Conservation (phyloP, 2,888 invertebrate genomes). For the Ptychoptera albimana region DNA sequence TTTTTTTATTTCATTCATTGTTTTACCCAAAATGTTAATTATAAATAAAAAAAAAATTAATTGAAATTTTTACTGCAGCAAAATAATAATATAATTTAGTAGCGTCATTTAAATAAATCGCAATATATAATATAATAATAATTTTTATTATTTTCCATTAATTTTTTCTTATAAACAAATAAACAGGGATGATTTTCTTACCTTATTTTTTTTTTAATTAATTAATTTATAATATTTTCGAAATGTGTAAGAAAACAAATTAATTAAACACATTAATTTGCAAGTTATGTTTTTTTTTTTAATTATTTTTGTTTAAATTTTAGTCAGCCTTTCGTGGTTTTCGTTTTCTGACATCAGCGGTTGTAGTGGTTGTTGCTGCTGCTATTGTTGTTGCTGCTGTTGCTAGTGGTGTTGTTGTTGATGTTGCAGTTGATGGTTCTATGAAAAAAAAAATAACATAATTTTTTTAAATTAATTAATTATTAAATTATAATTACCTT, state of each 20-base stretch:
- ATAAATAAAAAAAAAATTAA: too few relatives aligned
- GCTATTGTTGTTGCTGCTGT: conserved; percentile 7
- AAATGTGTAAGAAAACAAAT: too few relatives aligned
- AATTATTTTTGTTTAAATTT: background rate
- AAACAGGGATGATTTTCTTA: conserved; percentile 2
- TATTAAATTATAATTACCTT: background rate
- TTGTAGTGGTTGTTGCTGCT: conserved; percentile 22
- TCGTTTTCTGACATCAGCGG: conserved; percentile 46
- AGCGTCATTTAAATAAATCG: too few relatives aligned
- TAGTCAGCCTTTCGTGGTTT: conserved; percentile 58
- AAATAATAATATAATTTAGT: too few relatives aligned
- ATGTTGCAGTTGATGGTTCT: too few relatives aligned
- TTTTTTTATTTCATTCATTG: conserved; percentile 1
- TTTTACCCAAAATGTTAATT: conserved; percentile 8
- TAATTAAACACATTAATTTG: too few relatives aligned
- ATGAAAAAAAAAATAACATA: too few relatives aligned
- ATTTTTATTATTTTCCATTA: too few relatives aligned
- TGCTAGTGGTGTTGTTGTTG: background rate
- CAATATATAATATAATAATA: too few relatives aligned
- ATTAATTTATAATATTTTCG: conserved; percentile 10
- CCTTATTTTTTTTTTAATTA: background rate
- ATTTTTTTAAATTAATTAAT: too few relatives aligned
- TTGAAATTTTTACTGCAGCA: too few relatives aligned
- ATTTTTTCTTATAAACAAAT: background rate
- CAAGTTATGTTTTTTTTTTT: too few relatives aligned